Evolutionary conservation across 2,888 invertebrate species (phyloP).

Genomic region (Melanostoma mellinum): DNA sequence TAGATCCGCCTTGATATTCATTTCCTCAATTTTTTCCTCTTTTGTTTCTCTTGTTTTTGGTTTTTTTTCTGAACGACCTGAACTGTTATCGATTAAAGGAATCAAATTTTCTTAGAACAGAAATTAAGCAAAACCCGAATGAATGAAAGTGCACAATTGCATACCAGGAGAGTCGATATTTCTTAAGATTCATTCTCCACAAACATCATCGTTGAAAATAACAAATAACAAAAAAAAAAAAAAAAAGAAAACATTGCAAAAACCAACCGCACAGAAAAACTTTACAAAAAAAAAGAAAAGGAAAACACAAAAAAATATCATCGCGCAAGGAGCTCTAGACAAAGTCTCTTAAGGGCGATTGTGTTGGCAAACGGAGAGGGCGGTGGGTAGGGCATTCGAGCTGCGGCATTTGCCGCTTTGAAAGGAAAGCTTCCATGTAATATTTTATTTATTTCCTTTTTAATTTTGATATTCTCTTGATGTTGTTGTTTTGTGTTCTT

Average conservation of each 20-base stretch:
- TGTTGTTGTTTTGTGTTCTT: constrained; percentile 36
- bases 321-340: constrained; percentile 35
- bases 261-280: constrained; percentile 24
- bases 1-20: constrained; percentile 60
- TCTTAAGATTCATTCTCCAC: constrained; percentile 49
- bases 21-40: constrained; percentile 32
- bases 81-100: constrained; percentile 60
- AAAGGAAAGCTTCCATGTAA: constrained; percentile 62
- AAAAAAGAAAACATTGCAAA: constrained; percentile 14
- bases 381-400: constrained; percentile 23
- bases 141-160: constrained; percentile 59
- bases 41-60: background rate
- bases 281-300: background rate
- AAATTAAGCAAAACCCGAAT: constrained; percentile 63
- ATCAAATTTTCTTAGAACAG: constrained; percentile 67
- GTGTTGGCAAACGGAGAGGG: constrained; percentile 1
- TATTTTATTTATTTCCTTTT: constrained; percentile 65
- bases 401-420: constrained; percentile 44
- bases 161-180: constrained; percentile 35
- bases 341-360: constrained; percentile 45
- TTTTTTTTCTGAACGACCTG: background rate
- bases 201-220: constrained; percentile 3
- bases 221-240: constrained; percentile 9
- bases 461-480: constrained; percentile 56
- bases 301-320: constrained; percentile 23